Evolutionary conservation across 2,888 invertebrate genomes (phyloP), one percentile per base, ranked within the genome.

Genomic region (Plebejus melissa): DNA sequence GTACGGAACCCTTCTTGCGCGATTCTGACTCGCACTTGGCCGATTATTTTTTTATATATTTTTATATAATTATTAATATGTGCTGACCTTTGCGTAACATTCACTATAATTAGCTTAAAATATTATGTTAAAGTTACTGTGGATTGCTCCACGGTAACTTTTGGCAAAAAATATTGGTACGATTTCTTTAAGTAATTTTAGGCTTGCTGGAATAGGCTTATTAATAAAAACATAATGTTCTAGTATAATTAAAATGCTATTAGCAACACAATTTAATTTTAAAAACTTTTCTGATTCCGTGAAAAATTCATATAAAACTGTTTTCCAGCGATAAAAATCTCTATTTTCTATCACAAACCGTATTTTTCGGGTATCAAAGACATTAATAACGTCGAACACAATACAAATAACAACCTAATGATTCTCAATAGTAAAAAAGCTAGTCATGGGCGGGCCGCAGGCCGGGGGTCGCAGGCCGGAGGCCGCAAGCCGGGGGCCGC

Each of bases 391-490:
- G 5, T 36, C 6, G 5, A 36, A 11, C 28, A 70, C 46, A 50
- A 72, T 32, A 50, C 46, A 50, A 72, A 50, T 54, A 72, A 72
- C 72, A 54, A 54, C 50, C 32, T 54, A 72, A 72, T 72, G 70
- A 41, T 16, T 72, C 72, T 72, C 72, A 72, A 54, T 72, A 72
- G 54, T 54, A 72, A 72, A 72, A 72, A 72, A 72, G 72, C 72
- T 72, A 72, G 72, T 72, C 72, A 72, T 84, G 82, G 81, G 83
- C 84, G 84, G 87, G 86, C 1, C 54, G 54, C 54, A 54, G 13
- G 54, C 54, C 11, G 16, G 54, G 54, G 54, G 13, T 3, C 54
- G 54, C 54, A 16, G 16, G 54, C 82, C 82, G 83, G 90, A 22
- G 87, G 86, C 1, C 54, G 54, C 54, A 54, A 4, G 54, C 54